phyloP scores from a whole-genome alignment of 2,797 vertebrate genomes.

The Heteromormyrus szaboi region DNA sequence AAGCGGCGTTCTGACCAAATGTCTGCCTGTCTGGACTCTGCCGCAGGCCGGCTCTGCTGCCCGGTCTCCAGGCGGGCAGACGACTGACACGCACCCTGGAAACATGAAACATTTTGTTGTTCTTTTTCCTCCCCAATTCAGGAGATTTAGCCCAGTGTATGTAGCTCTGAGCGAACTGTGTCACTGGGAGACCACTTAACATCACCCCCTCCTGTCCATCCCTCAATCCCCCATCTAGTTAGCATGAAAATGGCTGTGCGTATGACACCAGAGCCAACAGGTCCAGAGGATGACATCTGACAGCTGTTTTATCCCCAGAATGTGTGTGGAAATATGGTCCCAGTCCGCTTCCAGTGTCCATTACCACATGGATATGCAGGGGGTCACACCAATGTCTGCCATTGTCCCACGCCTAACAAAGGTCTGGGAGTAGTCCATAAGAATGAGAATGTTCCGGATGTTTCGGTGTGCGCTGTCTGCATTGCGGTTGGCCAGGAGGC shows the following conservation, averaged over 20 bases:
- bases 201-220: neutral
- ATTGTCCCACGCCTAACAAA: neutral
- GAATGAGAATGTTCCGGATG: neutral
- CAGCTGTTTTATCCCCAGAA: neutral
- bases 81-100: neutral
- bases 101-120: neutral
- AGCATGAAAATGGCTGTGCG: neutral
- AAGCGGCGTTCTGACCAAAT: neutral
- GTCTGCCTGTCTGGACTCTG: neutral
- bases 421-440: neutral
- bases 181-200: neutral
- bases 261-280: neutral
- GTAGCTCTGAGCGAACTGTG: neutral
- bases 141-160: neutral
- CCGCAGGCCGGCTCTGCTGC: neutral
- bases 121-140: neutral
- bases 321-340: neutral
- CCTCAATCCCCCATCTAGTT: neutral
- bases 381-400: neutral
- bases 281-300: neutral
- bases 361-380: neutral
- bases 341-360: neutral
- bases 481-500: neutral
- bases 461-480: neutral
- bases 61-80: neutral